Conservation (phyloP, 2,888 invertebrate species). For the Lithophane socia region DNA sequence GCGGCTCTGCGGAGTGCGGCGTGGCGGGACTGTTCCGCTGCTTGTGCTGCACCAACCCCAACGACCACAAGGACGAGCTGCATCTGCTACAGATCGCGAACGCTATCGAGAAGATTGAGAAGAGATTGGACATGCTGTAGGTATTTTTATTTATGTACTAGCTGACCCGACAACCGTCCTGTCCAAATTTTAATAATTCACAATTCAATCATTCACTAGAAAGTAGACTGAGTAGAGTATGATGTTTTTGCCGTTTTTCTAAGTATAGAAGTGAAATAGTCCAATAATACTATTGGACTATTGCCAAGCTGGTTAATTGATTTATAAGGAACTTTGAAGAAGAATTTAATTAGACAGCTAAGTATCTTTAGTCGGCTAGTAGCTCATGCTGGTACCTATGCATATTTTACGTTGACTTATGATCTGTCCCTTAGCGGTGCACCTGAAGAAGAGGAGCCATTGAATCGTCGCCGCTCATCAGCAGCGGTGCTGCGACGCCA, state of each 20-base stretch:
- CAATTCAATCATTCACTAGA: neutral
- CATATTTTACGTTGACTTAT: neutral
- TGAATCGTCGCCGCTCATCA: conserved; percentile 75
- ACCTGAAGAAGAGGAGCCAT: conserved; percentile 63
- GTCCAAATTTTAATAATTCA: neutral
- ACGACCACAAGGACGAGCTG: conserved; percentile 95
- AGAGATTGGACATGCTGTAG: conserved; percentile 92
- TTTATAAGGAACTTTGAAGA: neutral
- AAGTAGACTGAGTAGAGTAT: neutral
- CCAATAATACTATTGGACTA: neutral
- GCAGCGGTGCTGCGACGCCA: conserved; percentile 74
- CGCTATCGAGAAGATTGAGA: conserved; percentile 94
- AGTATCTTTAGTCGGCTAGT: neutral
- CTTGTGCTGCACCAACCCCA: conserved; percentile 97
- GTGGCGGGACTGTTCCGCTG: conserved; percentile 96
- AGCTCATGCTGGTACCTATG: neutral
- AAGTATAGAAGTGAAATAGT: neutral
- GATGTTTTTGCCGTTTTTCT: neutral
- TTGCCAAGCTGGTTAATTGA: neutral
- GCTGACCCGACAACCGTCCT: neutral
- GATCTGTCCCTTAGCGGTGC: conserved; percentile 61
- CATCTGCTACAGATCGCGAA: conserved; percentile 95
- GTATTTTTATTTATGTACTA: neutral
- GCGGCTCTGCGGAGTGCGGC: conserved; percentile 96
- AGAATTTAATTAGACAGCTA: neutral